phyloP scores from a whole-genome alignment of 1,140 invertebrate species.

The Maniola jurtina region DNA sequence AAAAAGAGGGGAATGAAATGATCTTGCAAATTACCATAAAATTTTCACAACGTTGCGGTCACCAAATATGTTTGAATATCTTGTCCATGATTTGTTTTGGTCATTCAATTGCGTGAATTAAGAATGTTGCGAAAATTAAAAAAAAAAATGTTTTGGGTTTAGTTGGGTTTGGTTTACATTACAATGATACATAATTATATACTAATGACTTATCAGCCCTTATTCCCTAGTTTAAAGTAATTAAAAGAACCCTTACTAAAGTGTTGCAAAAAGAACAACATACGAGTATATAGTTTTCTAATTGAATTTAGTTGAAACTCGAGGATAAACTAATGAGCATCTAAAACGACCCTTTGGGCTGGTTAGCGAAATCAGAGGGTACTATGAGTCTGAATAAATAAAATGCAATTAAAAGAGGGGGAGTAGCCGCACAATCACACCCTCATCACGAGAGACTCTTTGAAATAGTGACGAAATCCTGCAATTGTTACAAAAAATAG shows the following conservation, averaged over 20 bases:
- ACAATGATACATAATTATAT: no score
- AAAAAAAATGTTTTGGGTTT: no score
- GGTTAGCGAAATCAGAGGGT: slow-evolving; percentile 39
- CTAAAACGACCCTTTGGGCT: slow-evolving; percentile 37
- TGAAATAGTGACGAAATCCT: slow-evolving; percentile 48
- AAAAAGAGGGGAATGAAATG: neutral
- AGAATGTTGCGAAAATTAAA: no score
- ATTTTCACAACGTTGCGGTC: neutral
- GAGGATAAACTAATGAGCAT: slow-evolving; percentile 50
- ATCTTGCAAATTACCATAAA: neutral
- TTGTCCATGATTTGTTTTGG: no score
- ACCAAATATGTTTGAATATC: no score
- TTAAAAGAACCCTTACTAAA: slow-evolving; percentile 2
- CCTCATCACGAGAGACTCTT: slow-evolving; percentile 36
- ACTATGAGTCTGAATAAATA: slow-evolving; percentile 67
- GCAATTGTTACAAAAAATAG: slow-evolving; percentile 35
- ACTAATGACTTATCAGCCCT: no score
- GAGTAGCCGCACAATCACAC: slow-evolving; percentile 38
- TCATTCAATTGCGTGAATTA: no score
- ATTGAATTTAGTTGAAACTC: slow-evolving; percentile 26
- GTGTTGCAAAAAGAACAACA: neutral
- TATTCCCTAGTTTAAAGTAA: no score
- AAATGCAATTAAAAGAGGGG: slow-evolving; percentile 67
- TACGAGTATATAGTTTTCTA: slow-evolving; percentile 10
- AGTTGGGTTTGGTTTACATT: no score